These are phyloP conservation scores for Numenius phaeopus DNA, from an alignment of 2,797 vertebrate species.

Conservation along the genomic window DNA sequence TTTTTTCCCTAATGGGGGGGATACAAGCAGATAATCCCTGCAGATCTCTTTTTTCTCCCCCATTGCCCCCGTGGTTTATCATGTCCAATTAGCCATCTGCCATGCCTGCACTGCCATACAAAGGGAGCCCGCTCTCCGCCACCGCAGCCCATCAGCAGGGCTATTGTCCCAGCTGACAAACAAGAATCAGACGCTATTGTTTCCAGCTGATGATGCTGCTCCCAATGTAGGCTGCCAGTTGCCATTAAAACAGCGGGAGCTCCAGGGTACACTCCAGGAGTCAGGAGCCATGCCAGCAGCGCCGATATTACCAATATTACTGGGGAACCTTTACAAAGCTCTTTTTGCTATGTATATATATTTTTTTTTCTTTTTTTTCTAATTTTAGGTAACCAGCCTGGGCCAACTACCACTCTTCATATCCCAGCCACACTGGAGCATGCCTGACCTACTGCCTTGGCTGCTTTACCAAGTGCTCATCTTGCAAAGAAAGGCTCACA, in stretches of 20 bases:
- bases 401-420: not conserved
- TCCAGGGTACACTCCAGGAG: constrained; percentile 33
- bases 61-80: constrained; percentile 79
- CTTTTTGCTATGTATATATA: not conserved
- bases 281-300: constrained; percentile 35
- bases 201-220: constrained; percentile 55
- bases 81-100: constrained; percentile 92
- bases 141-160: constrained; percentile 57
- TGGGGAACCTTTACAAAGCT: not conserved
- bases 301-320: not conserved
- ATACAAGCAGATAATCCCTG: constrained; percentile 79
- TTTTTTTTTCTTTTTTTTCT: not conserved
- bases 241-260: constrained; percentile 69
- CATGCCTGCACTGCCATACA: constrained; percentile 68
- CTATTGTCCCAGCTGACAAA: constrained; percentile 79
- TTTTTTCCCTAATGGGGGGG: constrained; percentile 24
- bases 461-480: not conserved
- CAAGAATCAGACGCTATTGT: constrained; percentile 79
- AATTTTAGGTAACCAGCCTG: not conserved
- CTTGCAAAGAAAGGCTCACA: not conserved
- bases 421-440: fast-evolving
- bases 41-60: constrained; percentile 76
- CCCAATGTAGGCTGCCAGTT: constrained; percentile 61
- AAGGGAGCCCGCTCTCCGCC: constrained; percentile 57
- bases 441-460: not conserved